Evolutionary conservation across 2,797 vertebrate genomes (phyloP).

Genomic region (Acrocephalus scirpaceus): DNA sequence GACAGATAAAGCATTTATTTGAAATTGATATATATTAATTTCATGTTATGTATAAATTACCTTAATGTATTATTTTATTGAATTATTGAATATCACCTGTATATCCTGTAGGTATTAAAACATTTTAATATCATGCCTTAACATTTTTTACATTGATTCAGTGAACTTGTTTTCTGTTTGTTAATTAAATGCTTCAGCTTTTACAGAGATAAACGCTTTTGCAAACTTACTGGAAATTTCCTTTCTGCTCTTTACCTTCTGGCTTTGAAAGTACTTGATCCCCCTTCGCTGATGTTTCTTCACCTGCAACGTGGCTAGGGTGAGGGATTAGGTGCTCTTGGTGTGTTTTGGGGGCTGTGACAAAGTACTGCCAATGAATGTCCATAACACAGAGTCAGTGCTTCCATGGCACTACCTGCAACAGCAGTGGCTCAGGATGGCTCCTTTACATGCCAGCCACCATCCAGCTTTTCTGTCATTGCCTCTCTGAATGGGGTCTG

Average conservation of each 20-base stretch:
- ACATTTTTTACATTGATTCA: not conserved
- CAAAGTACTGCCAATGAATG: not conserved
- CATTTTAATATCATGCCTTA: not conserved
- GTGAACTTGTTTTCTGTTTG: not conserved
- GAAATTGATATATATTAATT: not conserved
- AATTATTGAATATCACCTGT: not conserved
- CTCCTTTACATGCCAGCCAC: not conserved
- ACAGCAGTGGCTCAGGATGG: accelerated
- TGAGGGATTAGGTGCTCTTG: not conserved
- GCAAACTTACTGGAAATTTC: not conserved
- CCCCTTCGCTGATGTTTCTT: not conserved
- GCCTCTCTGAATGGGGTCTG: not conserved
- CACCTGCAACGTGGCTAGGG: not conserved
- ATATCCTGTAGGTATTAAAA: not conserved
- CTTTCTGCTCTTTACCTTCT: not conserved
- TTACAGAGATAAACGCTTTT: not conserved
- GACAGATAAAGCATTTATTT: not conserved
- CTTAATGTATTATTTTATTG: not conserved
- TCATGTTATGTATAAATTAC: not conserved
- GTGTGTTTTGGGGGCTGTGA: not conserved
- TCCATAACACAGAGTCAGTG: not conserved
- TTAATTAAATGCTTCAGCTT: not conserved
- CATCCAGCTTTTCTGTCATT: not conserved
- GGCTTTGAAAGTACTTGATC: not conserved
- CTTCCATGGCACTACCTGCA: not conserved